A percentile compares a stretch with the other conserved stretches of the same genome.
These are phyloP conservation scores for Gallinago solitaria DNA, from an alignment of 2,797 vertebrate species.

Conservation along the genomic window DNA sequence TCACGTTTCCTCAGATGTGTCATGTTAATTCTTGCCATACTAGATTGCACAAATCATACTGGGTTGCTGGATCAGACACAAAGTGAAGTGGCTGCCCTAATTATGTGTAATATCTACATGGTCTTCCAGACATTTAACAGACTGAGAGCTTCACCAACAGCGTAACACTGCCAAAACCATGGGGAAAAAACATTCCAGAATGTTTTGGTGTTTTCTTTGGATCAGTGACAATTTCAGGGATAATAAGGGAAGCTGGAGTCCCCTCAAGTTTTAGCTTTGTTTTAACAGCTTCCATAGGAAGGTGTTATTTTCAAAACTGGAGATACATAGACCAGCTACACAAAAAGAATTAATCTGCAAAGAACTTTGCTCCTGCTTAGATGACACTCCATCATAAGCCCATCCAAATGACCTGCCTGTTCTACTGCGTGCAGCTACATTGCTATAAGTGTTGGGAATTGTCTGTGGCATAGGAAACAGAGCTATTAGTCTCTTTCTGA, in stretches of 20 bases:
- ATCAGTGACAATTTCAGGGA: not conserved
- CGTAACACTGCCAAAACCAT: constrained; percentile 15
- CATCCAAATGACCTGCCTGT: not conserved
- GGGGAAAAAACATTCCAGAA: not conserved
- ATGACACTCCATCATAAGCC: not conserved
- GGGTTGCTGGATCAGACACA: constrained; percentile 36
- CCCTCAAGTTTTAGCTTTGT: not conserved
- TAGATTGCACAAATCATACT: constrained; percentile 47
- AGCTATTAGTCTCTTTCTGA: not conserved
- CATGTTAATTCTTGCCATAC: constrained; percentile 48
- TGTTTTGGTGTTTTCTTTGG: not conserved
- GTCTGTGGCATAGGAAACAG: not conserved
- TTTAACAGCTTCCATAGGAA: not conserved
- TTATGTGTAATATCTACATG: constrained; percentile 37
- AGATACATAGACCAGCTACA: not conserved
- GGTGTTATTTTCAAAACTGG: not conserved
- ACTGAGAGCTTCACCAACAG: not conserved
- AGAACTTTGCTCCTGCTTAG: not conserved
- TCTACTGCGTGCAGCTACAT: not conserved
- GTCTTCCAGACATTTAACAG: constrained; percentile 40
- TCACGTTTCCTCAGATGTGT: constrained; percentile 55
- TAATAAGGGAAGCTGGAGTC: not conserved
- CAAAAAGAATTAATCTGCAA: not conserved
- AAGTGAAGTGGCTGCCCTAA: constrained; percentile 34
- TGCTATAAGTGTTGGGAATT: not conserved